These are phyloP conservation scores for Nycteola revayana DNA, from an alignment of 2,888 invertebrate species.

Conservation along the genomic window DNA sequence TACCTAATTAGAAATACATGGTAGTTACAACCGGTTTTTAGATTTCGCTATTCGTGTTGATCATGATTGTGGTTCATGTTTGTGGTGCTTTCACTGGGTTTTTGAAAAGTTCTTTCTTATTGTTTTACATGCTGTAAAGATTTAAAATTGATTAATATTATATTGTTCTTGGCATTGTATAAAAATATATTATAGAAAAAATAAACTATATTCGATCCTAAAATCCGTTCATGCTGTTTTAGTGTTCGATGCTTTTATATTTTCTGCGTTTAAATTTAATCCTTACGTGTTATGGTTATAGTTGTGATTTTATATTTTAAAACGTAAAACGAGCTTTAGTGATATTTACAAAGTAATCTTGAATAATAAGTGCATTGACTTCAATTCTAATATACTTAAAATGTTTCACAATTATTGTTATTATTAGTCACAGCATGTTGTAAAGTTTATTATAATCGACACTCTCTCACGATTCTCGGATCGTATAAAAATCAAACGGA, in stretches of 20 bases:
- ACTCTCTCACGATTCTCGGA: conserved; percentile 41
- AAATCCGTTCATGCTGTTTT: too few species aligned
- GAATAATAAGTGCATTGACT: conserved; percentile 16
- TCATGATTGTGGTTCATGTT: conserved; percentile 40
- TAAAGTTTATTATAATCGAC: conserved; percentile 48
- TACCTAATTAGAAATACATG: conserved; percentile 79
- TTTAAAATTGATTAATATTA: too few species aligned
- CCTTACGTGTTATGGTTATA: too few species aligned
- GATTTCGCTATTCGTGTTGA: conserved; percentile 43
- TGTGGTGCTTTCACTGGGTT: conserved; percentile 24
- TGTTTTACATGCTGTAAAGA: conserved; percentile 3
- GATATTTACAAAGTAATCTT: conserved; percentile 9
- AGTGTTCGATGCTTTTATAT: too few species aligned
- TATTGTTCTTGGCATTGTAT: too few species aligned
- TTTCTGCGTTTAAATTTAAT: too few species aligned
- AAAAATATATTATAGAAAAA: too few species aligned
- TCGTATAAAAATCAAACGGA: conserved; percentile 62
- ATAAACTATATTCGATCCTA: too few species aligned
- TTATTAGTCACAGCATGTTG: conserved; percentile 30
- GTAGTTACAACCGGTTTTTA: conserved; percentile 53
- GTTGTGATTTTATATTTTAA: too few species aligned
- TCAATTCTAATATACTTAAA: conserved; percentile 16
- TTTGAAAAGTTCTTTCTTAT: conserved; percentile 7
- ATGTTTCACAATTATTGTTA: conserved; percentile 15
- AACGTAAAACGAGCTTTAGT: too few species aligned